Evolutionary conservation across 1,140 invertebrate genomes (phyloP).

Genomic region (Brachionus manjavacas): DNA sequence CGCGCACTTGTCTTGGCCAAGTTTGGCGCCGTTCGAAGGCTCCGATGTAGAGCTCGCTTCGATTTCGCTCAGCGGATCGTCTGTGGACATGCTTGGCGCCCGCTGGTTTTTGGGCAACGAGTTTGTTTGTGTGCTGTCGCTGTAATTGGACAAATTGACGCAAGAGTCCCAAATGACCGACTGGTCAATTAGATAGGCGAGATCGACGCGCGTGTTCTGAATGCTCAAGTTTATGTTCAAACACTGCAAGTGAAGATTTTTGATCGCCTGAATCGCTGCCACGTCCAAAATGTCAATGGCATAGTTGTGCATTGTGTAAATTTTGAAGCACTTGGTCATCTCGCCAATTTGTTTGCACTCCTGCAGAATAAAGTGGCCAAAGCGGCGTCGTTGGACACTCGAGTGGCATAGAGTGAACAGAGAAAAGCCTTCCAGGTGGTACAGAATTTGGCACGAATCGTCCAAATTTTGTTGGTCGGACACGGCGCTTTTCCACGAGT

Average conservation of each 20-base stretch:
- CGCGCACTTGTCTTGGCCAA: too few species aligned
- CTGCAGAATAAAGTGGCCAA: background rate
- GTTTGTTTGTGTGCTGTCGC: background rate
- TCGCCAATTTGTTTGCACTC: constrained; percentile 26
- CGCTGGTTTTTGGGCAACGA: constrained; percentile 16
- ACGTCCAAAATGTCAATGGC: background rate
- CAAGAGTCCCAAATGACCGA: constrained; percentile 72
- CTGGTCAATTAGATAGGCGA: constrained; percentile 88
- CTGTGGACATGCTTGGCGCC: background rate
- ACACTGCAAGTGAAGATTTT: constrained; percentile 13
- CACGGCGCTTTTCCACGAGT: constrained; percentile 71
- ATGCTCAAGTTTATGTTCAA: constrained; percentile 17
- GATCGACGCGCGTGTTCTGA: constrained; percentile 65
- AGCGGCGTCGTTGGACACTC: background rate
- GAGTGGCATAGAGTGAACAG: constrained; percentile 22
- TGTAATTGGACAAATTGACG: background rate
- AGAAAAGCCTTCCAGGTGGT: constrained; percentile 29
- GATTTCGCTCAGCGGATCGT: background rate
- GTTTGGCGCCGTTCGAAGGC: background rate
- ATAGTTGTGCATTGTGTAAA: constrained; percentile 2
- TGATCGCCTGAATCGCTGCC: background rate
- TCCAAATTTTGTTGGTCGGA: constrained; percentile 47
- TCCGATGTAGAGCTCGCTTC: background rate
- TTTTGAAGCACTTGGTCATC: constrained; percentile 8
- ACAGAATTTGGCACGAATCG: constrained; percentile 20